Evolutionary conservation across 2,888 invertebrate genomes (phyloP), one percentile per base, ranked within the genome.

Genomic region (Branchinecta sandiegonensis): DNA sequence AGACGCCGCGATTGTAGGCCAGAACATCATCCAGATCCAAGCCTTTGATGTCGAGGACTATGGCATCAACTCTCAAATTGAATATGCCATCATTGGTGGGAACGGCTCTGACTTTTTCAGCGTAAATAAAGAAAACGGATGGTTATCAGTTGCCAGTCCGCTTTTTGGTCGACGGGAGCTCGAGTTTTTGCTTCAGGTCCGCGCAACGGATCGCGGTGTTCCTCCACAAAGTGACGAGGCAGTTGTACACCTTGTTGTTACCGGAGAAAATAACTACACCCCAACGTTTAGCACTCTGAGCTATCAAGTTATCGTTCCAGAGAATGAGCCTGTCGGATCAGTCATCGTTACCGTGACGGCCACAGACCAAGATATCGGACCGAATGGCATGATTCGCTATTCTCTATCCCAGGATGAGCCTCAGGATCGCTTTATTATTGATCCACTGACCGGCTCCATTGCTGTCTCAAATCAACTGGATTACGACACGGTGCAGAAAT

Each of bases 291-390:
- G 87, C 8, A 89, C 88, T 0, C 79, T 86, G 1, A 88, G 88
- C 74, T 92, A 93, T 77, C 89, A 92, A 80, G 92, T 91, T 0
- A 88, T 90, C 71, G 89, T 95, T 1, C 89, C 90, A 0, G 94
- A 95, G 81, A 93, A 92, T 77, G 91, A 91, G 76, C 88, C 89
- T 0, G 80, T 91, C 0, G 90, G 91, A 2, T 87, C 90, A 1
- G 86, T 88, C 0, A 90, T 95, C 72, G 78, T 92, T 6, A 90
- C 88, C 0, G 86, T 95, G 0, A 86, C 83, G 71, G 94, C 94
- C 6, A 85, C 85, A 0, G 95, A 95, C 77, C 83, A 83, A 70
- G 95, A 95, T 75, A 82, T 82, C 72, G 94, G 94, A 0, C 90
- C 93, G 0, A 95, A 95, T 77, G 94, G 94, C 8, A 86, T 91